Percentiles rank a stretch among this genome's conserved stretches.
These are phyloP conservation scores for Chaetura pelagica DNA, from an alignment of 2,113 vertebrate species.

Conservation along the genomic window DNA sequence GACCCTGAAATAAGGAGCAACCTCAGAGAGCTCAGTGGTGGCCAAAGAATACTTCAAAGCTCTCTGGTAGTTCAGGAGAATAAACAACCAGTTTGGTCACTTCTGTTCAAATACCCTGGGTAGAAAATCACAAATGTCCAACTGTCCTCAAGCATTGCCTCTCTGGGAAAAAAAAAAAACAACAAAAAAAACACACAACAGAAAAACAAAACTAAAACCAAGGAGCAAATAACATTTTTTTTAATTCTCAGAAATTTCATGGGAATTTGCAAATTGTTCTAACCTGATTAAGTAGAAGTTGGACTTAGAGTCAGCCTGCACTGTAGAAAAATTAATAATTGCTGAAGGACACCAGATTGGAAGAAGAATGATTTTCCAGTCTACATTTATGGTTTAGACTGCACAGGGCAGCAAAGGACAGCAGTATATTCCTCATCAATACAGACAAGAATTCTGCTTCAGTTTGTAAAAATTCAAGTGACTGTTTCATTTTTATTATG, in stretches of 20 bases:
- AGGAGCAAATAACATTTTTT: no score
- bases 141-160: fast-evolving
- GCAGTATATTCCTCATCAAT: background rate
- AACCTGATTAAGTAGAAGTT: background rate
- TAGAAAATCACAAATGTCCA: background rate
- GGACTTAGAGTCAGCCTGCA: background rate
- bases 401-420: background rate
- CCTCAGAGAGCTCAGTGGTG: background rate
- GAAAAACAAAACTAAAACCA: no score
- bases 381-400: background rate
- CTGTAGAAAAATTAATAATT: background rate
- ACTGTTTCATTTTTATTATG: background rate
- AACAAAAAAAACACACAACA: no score
- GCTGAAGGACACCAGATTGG: background rate
- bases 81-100: fast-evolving
- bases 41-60: background rate
- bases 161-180: background rate
- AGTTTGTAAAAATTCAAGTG: background rate
- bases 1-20: fast-evolving
- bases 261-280: background rate
- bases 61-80: background rate
- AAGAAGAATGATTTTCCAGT: background rate
- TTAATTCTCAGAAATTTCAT: background rate
- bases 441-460: background rate
- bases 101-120: background rate